phyloP scores from a whole-genome alignment of 1,140 invertebrate species.

The Marisa cornuarietis region DNA sequence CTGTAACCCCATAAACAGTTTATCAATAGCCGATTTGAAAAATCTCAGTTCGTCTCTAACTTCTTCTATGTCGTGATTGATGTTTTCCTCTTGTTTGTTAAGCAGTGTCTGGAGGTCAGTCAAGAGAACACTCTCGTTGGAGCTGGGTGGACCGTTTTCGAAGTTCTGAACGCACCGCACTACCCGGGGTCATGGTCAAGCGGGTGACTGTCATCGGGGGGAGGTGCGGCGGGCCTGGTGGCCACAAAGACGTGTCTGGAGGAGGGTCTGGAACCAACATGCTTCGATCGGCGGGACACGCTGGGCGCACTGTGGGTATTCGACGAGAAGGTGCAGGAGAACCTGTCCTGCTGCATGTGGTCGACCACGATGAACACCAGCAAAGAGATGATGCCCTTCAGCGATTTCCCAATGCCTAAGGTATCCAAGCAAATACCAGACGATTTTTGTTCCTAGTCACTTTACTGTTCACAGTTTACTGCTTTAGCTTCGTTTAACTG shows the following conservation, averaged over 20 bases:
- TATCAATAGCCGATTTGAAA: too few species aligned
- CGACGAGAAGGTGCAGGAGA: slow-evolving; percentile 33
- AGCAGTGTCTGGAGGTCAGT: too few species aligned
- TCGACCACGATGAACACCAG: slow-evolving; percentile 67
- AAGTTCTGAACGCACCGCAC: background rate
- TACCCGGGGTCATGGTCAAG: slow-evolving; percentile 26
- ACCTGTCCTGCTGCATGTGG: slow-evolving; percentile 51
- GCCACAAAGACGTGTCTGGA: slow-evolving; percentile 67
- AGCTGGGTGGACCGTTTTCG: too few species aligned
- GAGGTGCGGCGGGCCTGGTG: slow-evolving; percentile 66
- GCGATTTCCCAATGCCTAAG: slow-evolving; percentile 67
- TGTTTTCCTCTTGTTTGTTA: too few species aligned
- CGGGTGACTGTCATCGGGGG: slow-evolving; percentile 60
- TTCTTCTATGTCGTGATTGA: too few species aligned
- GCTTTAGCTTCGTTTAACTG: background rate
- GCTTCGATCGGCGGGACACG: slow-evolving; percentile 60
- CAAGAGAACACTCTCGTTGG: too few species aligned
- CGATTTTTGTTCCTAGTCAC: too few species aligned
- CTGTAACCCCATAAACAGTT: too few species aligned
- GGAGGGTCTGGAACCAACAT: slow-evolving; percentile 57
- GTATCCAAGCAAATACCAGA: background rate
- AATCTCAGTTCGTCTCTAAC: too few species aligned
- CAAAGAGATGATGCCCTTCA: slow-evolving; percentile 70
- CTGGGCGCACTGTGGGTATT: slow-evolving; percentile 56
- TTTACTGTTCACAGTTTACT: too few species aligned